phyloP scores from a whole-genome alignment of 1,140 invertebrate species.

The Venustaconcha ellipsiformis region DNA sequence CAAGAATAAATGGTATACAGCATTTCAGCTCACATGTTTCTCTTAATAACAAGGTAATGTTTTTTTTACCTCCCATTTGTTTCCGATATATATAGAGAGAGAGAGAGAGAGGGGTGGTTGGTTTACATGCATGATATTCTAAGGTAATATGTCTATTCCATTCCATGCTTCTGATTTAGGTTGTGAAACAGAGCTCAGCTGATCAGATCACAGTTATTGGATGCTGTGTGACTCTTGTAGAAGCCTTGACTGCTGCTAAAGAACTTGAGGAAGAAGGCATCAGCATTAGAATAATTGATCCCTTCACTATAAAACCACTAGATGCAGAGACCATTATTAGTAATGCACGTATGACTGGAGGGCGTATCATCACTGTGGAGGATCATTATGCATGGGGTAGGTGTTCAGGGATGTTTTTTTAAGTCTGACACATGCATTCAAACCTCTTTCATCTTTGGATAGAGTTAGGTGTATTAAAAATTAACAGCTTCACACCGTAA shows the following conservation, averaged over 20 bases:
- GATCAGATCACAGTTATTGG: conserved; percentile 90
- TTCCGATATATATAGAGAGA: no score
- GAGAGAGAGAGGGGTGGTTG: no score
- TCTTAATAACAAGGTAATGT: no score
- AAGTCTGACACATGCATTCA: no score
- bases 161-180: not conserved
- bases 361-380: conserved; percentile 91
- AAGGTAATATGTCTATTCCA: no score
- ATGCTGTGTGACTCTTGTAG: conserved; percentile 92
- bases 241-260: conserved; percentile 88
- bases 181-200: conserved; percentile 55
- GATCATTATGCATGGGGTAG: conserved; percentile 84
- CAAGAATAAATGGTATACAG: no score
- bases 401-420: not conserved
- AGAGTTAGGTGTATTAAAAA: no score
- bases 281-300: conserved; percentile 87
- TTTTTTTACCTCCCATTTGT: no score
- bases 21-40: no score
- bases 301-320: conserved; percentile 96
- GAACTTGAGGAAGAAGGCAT: conserved; percentile 77
- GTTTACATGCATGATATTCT: no score
- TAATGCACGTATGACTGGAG: conserved; percentile 84
- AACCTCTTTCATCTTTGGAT: no score
- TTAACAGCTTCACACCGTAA: no score
- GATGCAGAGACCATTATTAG: conserved; percentile 83